phyloP scores from a whole-genome alignment of 1,140 invertebrate genomes.

The Tenebrio molitor region DNA sequence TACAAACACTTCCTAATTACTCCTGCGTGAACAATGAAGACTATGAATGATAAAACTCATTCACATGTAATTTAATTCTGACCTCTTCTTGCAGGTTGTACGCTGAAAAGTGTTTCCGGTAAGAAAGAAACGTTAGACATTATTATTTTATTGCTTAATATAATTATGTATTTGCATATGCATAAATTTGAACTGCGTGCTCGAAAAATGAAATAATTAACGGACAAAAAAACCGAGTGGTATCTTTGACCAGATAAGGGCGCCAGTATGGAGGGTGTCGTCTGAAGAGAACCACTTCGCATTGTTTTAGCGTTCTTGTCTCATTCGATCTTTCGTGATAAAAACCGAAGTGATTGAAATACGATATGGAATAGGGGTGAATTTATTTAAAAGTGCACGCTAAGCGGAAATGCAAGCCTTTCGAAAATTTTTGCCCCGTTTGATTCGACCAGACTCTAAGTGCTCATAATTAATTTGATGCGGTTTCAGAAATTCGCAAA shows the following conservation, averaged over 20 bases:
- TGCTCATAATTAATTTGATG: slow-evolving; percentile 40
- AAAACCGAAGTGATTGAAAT: slow-evolving; percentile 46
- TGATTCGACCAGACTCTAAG: slow-evolving; percentile 19
- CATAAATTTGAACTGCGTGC: slow-evolving; percentile 10
- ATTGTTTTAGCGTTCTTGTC: slow-evolving; percentile 48
- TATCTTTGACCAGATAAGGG: slow-evolving; percentile 45
- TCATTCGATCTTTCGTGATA: slow-evolving; percentile 40
- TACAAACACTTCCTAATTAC: slow-evolving; percentile 50
- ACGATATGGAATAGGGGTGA: slow-evolving; percentile 46
- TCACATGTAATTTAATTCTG: slow-evolving; percentile 49
- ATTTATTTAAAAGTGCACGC: slow-evolving; percentile 44
- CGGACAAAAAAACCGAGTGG: slow-evolving; percentile 12
- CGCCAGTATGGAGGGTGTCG: slow-evolving; percentile 41
- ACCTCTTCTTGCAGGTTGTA: slow-evolving; percentile 32
- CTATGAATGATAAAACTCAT: slow-evolving; percentile 47
- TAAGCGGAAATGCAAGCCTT: slow-evolving; percentile 33
- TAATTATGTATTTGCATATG: slow-evolving; percentile 40
- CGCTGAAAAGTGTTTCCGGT: slow-evolving; percentile 46
- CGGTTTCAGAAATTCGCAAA: slow-evolving; percentile 39
- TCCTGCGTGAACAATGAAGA: slow-evolving; percentile 47
- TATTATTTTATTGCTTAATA: slow-evolving; percentile 36
- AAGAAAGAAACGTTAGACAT: slow-evolving; percentile 38
- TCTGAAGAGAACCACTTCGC: slow-evolving; percentile 30
- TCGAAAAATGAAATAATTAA: slow-evolving; percentile 5
- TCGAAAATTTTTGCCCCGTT: slow-evolving; percentile 13